Base-by-base conservation (phyloP, 2,113 vertebrate genomes). In the Acanthisitta chloris region DNA sequence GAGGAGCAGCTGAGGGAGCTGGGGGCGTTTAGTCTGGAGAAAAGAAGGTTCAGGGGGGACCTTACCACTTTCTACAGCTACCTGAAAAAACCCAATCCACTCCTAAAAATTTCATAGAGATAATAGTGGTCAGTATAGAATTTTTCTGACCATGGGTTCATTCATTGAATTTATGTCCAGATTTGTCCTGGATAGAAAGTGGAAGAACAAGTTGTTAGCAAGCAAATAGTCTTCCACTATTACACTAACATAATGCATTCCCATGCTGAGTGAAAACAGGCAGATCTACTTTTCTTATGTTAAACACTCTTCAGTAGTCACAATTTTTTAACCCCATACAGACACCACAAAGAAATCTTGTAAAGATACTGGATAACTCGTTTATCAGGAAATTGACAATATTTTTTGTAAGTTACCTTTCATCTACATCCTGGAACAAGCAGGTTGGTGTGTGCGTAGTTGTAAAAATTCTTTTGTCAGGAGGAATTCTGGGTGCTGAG, bases 401-500 rank as follows among this genome's bases (percentile, higher is more conserved):
- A 23, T 26, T 46, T 91, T 86, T 57, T 51, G 0, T 9, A 55
- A 78, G 21, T 98, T 91, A 99, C 99, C 99, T 98, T 94, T 99
- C 99, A 59, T 99, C 99, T 48, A 99, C 98, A 78, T 99, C 99
- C 98, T 99, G 99, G 97, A 99, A 99, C 74, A 99, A 96, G 95
- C 99, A 99, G 84, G 97, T 99, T 0, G 99, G 99, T 5, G 99
- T 99, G 91, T 99, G 99, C 1, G 99, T 99, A 18, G 99, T 99
- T 25, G 99, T 99, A 93, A 99, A 99, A 88, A 99, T 98, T 52
- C 99, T 98, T 97, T 99, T 99, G 96, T 99, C 99, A 9, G 99
- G 98, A 70, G 99, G 99, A 96, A 99, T 99, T 96, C 99, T 98
- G 61, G 99, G 99, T 42, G 99, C 99, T 99, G 92, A 76, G 89